Percentiles rank a stretch among this genome's conserved stretches.
phyloP scores from a whole-genome alignment of 2,797 vertebrate species.

The Rhincodon typus region DNA sequence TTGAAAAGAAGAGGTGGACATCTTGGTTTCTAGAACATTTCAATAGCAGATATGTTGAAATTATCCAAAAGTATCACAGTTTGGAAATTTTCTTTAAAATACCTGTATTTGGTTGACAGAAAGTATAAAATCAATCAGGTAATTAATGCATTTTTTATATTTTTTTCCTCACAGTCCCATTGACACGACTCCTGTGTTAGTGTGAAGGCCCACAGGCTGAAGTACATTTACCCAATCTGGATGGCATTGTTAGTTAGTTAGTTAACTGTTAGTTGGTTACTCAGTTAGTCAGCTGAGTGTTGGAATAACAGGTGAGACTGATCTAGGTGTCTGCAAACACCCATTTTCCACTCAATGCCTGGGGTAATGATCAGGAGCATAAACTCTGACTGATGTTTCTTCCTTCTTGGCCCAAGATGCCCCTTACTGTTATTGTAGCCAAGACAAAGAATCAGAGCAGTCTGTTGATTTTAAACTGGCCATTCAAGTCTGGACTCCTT shows the following conservation, averaged over 20 bases:
- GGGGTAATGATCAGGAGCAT: neutral
- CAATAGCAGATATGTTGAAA: conserved; percentile 67
- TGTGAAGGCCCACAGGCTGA: neutral
- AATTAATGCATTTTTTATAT: conserved; percentile 37
- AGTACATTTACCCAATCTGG: neutral
- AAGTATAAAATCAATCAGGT: conserved; percentile 50
- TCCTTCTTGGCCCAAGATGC: neutral
- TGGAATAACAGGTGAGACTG: neutral
- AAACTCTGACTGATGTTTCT: neutral
- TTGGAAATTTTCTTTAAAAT: too few species aligned
- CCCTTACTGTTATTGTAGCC: too few species aligned
- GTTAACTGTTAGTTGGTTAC: neutral
- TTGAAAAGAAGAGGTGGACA: conserved; percentile 80
- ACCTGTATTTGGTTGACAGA: too few species aligned
- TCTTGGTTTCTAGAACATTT: conserved; percentile 74
- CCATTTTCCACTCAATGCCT: neutral
- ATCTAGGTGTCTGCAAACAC: neutral
- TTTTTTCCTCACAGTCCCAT: neutral
- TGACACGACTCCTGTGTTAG: neutral
- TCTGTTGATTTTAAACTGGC: too few species aligned
- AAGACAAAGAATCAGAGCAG: too few species aligned
- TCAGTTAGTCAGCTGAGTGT: neutral
- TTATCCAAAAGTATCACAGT: conserved; percentile 70
- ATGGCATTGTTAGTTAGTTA: neutral
- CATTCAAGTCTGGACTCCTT: too few species aligned